phyloP scores from a whole-genome alignment of 2,113 vertebrate species.

The Myiopsitta monachus region DNA sequence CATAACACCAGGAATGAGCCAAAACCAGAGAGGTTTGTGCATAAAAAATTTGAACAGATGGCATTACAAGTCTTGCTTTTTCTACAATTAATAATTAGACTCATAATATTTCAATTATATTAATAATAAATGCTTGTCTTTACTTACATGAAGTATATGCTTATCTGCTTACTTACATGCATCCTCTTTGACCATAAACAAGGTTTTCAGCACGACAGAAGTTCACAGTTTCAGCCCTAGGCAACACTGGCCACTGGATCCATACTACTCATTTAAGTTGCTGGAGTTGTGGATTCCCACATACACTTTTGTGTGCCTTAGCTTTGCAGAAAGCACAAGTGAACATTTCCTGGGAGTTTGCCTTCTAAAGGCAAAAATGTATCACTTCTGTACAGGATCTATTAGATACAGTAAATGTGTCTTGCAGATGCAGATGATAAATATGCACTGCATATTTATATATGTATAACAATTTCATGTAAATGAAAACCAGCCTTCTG shows the following conservation, averaged over 20 bases:
- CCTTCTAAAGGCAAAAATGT: background rate
- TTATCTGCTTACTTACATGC: background rate
- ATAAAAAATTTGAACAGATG: background rate
- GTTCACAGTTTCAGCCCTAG: background rate
- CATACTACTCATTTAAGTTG: background rate
- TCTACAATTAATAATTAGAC: background rate
- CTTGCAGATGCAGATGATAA: conserved; percentile 11
- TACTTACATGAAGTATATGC: background rate
- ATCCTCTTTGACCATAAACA: background rate
- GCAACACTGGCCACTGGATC: background rate
- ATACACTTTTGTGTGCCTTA: background rate
- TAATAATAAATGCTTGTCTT: background rate
- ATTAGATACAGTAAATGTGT: background rate
- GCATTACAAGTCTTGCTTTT: background rate
- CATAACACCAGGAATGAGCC: background rate
- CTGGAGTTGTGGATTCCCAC: background rate
- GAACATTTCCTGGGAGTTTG: background rate
- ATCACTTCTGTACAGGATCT: background rate
- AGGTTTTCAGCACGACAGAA: background rate
- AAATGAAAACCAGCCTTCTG: conserved; percentile 6
- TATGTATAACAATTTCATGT: background rate
- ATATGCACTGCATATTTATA: background rate
- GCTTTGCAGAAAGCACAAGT: background rate
- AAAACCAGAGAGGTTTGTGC: background rate
- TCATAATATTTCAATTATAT: background rate